Conservation (phyloP, 2,888 invertebrate species). For the Polyploca ridens region DNA sequence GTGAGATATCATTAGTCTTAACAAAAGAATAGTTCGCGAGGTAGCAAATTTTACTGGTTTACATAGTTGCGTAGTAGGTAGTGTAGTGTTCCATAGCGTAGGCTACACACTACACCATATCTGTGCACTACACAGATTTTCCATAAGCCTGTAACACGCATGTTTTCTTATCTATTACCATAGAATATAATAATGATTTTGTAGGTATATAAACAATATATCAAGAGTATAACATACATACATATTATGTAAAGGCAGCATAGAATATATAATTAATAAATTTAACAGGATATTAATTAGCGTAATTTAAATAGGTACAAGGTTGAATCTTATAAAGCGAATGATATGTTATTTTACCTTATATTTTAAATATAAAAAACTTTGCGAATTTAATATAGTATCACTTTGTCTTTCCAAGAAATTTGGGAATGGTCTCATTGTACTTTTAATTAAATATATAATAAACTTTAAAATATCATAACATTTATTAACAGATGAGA, state of each 20-base stretch:
- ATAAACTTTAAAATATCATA: conserved; percentile 36
- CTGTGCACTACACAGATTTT: no score
- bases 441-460: conserved; percentile 28
- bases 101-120: no score
- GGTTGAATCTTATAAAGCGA: conserved; percentile 79
- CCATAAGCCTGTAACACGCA: background rate
- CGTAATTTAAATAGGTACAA: conserved; percentile 56
- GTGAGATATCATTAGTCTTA: no score
- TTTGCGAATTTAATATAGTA: conserved; percentile 64
- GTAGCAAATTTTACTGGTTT: no score
- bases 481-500: conserved; percentile 30
- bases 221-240: conserved; percentile 34
- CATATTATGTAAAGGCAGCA: conserved; percentile 51
- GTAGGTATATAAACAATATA: conserved; percentile 20
- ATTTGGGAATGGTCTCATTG: conserved; percentile 54
- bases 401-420: conserved; percentile 58
- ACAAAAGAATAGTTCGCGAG: no score
- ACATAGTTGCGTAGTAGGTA: no score
- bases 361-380: conserved; percentile 62
- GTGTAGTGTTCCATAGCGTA: no score
- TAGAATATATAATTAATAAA: conserved; percentile 57
- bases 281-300: conserved; percentile 43
- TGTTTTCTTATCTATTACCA: background rate
- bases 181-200: background rate
- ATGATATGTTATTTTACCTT: conserved; percentile 81